These are phyloP conservation scores for Phymastichus coffea DNA, from an alignment of 1,140 invertebrate genomes.

Conservation along the genomic window DNA sequence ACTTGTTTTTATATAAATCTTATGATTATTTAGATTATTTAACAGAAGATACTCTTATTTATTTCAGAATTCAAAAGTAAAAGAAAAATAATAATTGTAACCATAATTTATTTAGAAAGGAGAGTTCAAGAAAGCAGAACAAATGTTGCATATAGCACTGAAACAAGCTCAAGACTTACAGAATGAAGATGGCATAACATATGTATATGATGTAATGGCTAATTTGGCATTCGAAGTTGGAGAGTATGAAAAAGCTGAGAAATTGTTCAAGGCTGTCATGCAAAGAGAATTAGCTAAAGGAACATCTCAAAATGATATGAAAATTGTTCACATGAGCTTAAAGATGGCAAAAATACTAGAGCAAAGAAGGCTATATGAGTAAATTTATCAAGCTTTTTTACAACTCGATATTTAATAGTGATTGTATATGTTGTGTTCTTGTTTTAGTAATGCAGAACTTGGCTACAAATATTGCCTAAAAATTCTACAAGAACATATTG, in stretches of 20 bases:
- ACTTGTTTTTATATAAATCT: background rate
- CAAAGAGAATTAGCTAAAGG: constrained; percentile 73
- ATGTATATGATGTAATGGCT: constrained; percentile 88
- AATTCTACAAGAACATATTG: constrained; percentile 63
- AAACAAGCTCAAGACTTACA: constrained; percentile 78
- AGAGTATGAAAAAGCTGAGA: constrained; percentile 80
- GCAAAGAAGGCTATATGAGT: constrained; percentile 61
- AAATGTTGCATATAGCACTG: constrained; percentile 79
- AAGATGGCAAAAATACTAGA: constrained; percentile 74
- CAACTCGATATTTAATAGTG: constrained; percentile 3
- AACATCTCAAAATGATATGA: constrained; percentile 69
- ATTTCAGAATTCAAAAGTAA: background rate
- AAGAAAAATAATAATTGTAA: background rate
- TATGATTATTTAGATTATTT: background rate
- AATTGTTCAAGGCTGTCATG: constrained; percentile 79
- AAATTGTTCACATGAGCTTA: constrained; percentile 73
- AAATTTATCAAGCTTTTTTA: constrained; percentile 31
- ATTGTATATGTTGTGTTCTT: constrained; percentile 18
- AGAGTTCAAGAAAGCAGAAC: constrained; percentile 79
- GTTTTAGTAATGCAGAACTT: constrained; percentile 64
- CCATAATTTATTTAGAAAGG: constrained; percentile 59
- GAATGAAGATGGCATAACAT: constrained; percentile 75
- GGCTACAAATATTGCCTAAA: constrained; percentile 78
- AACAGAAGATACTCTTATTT: background rate
- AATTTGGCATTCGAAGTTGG: constrained; percentile 80